Conservation (phyloP, 1,140 invertebrate species). For the Eumaeus atala region DNA sequence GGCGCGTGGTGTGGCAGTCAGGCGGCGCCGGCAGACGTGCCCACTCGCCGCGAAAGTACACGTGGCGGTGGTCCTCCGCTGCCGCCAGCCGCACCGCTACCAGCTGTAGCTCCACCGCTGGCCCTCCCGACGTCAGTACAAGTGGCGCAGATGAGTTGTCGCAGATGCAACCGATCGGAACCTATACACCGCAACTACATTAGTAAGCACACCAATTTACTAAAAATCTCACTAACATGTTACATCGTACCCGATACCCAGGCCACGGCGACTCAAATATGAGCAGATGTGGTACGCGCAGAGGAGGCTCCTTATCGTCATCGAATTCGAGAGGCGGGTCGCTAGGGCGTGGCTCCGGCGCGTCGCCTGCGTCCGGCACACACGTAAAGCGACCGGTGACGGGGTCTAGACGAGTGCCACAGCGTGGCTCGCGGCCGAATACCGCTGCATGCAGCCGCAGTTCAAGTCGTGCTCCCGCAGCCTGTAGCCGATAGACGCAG, state of each 20-base stretch:
- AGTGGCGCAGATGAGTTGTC: constrained; percentile 73
- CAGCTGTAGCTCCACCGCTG: constrained; percentile 65
- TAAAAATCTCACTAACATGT: not conserved
- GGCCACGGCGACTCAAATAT: constrained; percentile 60
- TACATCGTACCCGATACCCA: constrained; percentile 44
- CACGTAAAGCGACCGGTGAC: constrained; percentile 78
- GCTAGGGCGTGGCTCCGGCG: constrained; percentile 25
- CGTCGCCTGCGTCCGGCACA: constrained; percentile 35
- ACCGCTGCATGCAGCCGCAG: constrained; percentile 65
- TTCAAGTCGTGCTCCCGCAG: constrained; percentile 77
- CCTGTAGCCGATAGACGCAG: constrained; percentile 84
- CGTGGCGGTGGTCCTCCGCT: constrained; percentile 80
- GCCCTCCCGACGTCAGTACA: constrained; percentile 32
- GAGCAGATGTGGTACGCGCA: constrained; percentile 45
- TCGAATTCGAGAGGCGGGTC: constrained; percentile 39
- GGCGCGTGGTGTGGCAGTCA: constrained; percentile 38
- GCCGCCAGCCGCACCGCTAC: constrained; percentile 72
- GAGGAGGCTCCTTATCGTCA: constrained; percentile 41
- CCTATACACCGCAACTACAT: constrained; percentile 39
- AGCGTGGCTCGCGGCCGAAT: constrained; percentile 63
- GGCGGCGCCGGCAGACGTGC: constrained; percentile 38
- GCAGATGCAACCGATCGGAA: constrained; percentile 80
- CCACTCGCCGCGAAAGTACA: constrained; percentile 81
- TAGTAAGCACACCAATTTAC: not conserved
- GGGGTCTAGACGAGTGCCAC: constrained; percentile 81